These are phyloP conservation scores for Osmerus eperlanus DNA, from an alignment of 2,113 vertebrate genomes.

Conservation along the genomic window DNA sequence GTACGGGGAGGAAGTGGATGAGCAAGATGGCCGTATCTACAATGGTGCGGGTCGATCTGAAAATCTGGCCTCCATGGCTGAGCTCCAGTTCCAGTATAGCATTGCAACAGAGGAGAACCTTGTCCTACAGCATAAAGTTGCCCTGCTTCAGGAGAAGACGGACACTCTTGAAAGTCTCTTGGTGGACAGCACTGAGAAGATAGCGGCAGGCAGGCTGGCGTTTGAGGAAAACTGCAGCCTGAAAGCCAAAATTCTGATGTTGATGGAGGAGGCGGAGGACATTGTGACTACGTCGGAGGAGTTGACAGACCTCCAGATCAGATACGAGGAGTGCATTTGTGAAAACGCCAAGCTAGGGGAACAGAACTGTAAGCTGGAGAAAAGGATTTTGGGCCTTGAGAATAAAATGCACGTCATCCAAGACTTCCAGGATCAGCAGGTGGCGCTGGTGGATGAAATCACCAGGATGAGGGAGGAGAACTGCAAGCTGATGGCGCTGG, in stretches of 20 bases:
- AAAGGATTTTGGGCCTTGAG: conserved; percentile 51
- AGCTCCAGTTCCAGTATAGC: conserved; percentile 62
- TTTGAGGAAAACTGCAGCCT: conserved; percentile 63
- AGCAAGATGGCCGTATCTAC: conserved; percentile 49
- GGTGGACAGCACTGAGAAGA: conserved; percentile 43
- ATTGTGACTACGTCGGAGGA: conserved; percentile 47
- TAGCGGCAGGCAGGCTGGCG: conserved; percentile 47
- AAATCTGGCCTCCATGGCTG: conserved; percentile 37
- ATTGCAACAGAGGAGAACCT: conserved; percentile 62
- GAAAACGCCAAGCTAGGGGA: conserved; percentile 51
- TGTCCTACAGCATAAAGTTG: conserved; percentile 65
- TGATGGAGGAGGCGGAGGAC: conserved; percentile 51
- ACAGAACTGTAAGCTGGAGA: conserved; percentile 53
- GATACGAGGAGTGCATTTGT: conserved; percentile 54
- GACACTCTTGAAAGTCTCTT: conserved; percentile 63
- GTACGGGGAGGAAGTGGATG: conserved; percentile 38
- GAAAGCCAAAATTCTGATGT: conserved; percentile 48
- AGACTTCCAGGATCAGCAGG: conserved; percentile 27
- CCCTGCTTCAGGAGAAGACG: conserved; percentile 64
- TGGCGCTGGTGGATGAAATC: conserved; percentile 45
- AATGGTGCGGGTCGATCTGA: conserved; percentile 49
- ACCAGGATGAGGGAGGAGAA: conserved; percentile 49
- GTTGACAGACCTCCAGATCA: conserved; percentile 35
- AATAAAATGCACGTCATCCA: conserved; percentile 33
- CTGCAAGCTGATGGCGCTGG: conserved; percentile 26